Conservation (phyloP, 2,888 invertebrate genomes). For the Cataglyphis albicans region DNA sequence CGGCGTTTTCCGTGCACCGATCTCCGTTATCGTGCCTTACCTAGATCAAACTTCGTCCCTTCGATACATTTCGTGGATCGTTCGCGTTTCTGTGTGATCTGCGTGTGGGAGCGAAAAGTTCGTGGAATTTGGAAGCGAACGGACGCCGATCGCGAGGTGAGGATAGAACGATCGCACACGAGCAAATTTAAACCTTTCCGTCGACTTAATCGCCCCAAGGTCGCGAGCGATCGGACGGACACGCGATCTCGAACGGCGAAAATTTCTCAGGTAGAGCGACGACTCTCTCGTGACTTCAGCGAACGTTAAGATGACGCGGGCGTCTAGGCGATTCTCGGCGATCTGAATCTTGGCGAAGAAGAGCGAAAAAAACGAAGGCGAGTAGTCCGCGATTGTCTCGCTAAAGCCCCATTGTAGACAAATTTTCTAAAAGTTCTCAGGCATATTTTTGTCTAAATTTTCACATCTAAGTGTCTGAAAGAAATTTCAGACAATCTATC, state of each 20-base stretch:
- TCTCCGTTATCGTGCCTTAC: conserved; percentile 41
- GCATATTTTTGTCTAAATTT: too few species aligned
- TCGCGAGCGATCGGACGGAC: conserved; percentile 71
- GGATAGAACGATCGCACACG: conserved; percentile 72
- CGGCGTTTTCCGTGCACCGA: conserved; percentile 38
- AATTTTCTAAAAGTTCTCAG: too few species aligned
- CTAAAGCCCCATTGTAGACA: too few species aligned
- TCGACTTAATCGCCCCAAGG: conserved; percentile 77
- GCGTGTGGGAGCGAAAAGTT: conserved; percentile 53
- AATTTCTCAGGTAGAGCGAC: conserved; percentile 67
- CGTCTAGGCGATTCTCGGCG: conserved; percentile 28
- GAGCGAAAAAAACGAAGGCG: not conserved
- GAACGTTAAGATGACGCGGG: conserved; percentile 54
- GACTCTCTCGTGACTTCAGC: conserved; percentile 61
- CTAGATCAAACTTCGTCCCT: not conserved
- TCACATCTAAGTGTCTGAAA: too few species aligned
- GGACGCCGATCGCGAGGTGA: conserved; percentile 31
- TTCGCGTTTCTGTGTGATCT: not conserved
- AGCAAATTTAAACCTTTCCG: conserved; percentile 71
- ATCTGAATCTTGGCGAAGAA: not conserved
- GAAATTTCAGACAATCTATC: too few species aligned
- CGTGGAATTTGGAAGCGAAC: conserved; percentile 67
- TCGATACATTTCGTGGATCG: conserved; percentile 16
- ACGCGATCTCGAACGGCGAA: conserved; percentile 76
- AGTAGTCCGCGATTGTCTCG: not conserved